Conservation (phyloP, 2,888 invertebrate species). For the Drosophila setosimentum region DNA sequence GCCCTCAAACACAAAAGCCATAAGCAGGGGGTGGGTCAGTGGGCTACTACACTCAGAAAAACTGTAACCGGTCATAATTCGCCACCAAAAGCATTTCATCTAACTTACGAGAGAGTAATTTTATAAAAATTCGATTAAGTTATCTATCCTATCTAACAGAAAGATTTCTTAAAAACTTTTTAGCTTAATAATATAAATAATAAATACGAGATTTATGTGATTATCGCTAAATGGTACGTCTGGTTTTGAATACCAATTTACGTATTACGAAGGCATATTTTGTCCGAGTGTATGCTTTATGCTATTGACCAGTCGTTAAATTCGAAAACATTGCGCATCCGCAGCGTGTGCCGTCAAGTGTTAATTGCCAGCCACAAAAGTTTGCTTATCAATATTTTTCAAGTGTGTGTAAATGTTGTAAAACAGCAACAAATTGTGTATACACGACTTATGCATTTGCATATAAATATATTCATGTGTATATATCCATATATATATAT, state of each 20-base stretch:
- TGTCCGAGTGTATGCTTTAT: not conserved
- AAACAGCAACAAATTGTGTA: constrained; percentile 26
- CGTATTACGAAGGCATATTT: not conserved
- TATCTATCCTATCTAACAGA: not conserved
- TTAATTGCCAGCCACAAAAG: constrained; percentile 68
- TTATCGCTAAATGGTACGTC: fast-evolving
- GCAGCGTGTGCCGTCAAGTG: constrained; percentile 71
- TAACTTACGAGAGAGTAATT: not conserved
- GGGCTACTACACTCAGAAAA: not conserved
- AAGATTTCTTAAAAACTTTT: not conserved
- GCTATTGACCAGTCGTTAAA: constrained; percentile 36
- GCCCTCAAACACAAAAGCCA: constrained; percentile 43
- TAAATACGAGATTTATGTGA: not conserved
- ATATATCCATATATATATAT: constrained; percentile 2
- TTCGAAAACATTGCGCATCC: constrained; percentile 66
- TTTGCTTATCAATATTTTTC: constrained; percentile 67
- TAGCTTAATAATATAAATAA: not conserved
- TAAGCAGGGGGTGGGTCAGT: not conserved
- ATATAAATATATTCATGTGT: constrained; percentile 1
- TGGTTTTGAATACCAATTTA: not conserved
- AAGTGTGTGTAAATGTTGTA: constrained; percentile 37
- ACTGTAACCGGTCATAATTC: not conserved
- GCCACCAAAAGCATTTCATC: not conserved
- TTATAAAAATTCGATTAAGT: not conserved
- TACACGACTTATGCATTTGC: constrained; percentile 19